Evolutionary conservation across 2,797 vertebrate species (phyloP).

Genomic region (Danio jaintianensis): DNA sequence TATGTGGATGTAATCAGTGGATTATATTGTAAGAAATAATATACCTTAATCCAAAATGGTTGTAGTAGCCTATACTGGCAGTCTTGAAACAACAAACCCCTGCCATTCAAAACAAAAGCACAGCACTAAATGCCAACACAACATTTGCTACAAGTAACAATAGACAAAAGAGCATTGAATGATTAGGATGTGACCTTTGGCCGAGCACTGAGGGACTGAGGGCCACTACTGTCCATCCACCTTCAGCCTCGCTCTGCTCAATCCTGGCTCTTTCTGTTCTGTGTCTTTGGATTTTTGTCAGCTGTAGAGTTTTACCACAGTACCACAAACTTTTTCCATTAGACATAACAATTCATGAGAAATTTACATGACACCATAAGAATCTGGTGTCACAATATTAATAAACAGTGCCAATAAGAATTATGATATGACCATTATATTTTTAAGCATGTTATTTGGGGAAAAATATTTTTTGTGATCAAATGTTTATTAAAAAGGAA

Average conservation of each 20-base stretch:
- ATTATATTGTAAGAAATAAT: not conserved
- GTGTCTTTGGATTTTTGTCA: not conserved
- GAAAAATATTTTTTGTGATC: too few relatives aligned
- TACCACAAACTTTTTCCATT: not conserved
- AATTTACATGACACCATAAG: not conserved
- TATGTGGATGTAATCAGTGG: not conserved
- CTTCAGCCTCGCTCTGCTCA: slow-evolving; percentile 6
- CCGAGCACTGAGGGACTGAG: slow-evolving; percentile 23
- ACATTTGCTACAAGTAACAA: slow-evolving; percentile 51
- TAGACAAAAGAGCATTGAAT: slow-evolving; percentile 53
- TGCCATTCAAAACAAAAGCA: slow-evolving; percentile 26
- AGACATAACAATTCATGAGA: not conserved
- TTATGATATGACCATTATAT: too few relatives aligned
- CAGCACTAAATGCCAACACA: slow-evolving; percentile 25
- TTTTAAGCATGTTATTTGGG: too few relatives aligned
- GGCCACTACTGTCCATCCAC: slow-evolving; percentile 45
- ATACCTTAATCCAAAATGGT: not conserved
- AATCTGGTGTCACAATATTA: not conserved
- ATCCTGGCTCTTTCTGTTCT: slow-evolving; percentile 34
- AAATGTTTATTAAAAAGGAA: too few relatives aligned
- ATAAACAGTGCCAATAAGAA: too few relatives aligned
- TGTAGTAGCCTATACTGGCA: not conserved
- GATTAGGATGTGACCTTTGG: slow-evolving; percentile 57
- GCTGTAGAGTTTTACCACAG: not conserved
- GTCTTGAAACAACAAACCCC: slow-evolving; percentile 9